A percentile compares a stretch with the other conserved stretches of the same genome.
Evolutionary conservation across 2,113 vertebrate species (phyloP).

Genomic region (Microtus pennsylvanicus): DNA sequence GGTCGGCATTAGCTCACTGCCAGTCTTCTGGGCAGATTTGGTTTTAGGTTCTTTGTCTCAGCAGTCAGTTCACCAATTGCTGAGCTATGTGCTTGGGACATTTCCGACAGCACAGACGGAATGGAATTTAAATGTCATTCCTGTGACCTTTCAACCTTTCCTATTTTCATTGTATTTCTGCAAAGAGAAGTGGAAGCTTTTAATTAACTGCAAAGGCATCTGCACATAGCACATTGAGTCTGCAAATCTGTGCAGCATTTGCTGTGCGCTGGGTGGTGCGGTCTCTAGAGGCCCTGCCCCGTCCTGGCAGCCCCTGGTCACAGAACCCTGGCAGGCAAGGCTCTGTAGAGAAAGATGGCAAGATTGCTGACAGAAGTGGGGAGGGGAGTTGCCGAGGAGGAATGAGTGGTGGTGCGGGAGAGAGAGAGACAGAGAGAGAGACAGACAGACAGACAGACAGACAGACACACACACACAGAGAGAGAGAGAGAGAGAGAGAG

Average conservation of each 20-base stretch:
- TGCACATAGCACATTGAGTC: not conserved
- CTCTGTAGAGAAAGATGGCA: not conserved
- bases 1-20: not conserved
- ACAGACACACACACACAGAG: too few relatives aligned
- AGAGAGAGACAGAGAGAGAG: too few relatives aligned
- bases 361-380: too few relatives aligned
- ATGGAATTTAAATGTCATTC: constrained; percentile 57
- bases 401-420: not conserved
- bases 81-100: not conserved
- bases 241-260: not conserved
- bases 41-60: constrained; percentile 1
- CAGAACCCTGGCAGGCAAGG: not conserved
- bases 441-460: too few relatives aligned
- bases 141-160: constrained; percentile 9
- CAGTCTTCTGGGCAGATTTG: not conserved
- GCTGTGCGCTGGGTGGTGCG: not conserved
- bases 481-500: too few relatives aligned
- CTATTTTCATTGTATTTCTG: constrained; percentile 54
- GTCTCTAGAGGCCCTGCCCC: not conserved
- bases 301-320: not conserved
- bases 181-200: constrained; percentile 18
- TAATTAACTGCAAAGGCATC: constrained; percentile 54
- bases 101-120: not conserved
- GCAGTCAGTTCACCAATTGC: constrained; percentile 12
- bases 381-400: fast-evolving